phyloP scores from a whole-genome alignment of 2,888 invertebrate genomes.

The Hirtodrosophila confusa region DNA sequence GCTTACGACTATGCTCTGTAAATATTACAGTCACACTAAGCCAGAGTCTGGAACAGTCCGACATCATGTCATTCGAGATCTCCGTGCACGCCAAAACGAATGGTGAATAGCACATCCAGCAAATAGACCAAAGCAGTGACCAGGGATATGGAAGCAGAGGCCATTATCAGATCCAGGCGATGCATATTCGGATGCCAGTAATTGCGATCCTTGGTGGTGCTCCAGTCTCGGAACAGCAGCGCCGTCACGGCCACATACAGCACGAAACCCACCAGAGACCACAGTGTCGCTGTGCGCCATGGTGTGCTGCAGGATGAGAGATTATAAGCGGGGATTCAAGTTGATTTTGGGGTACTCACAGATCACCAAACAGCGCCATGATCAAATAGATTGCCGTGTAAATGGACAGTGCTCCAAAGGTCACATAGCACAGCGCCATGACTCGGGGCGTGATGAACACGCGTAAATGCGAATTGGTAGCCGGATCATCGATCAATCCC shows the following conservation, averaged over 20 bases:
- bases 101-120: slow-evolving; percentile 81
- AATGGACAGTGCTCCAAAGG: slow-evolving; percentile 83
- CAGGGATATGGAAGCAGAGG: slow-evolving; percentile 80
- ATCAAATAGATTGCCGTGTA: slow-evolving; percentile 83
- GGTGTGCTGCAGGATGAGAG: slow-evolving; percentile 67
- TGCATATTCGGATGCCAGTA: slow-evolving; percentile 84
- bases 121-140: slow-evolving; percentile 80
- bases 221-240: slow-evolving; percentile 83
- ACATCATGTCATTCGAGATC: slow-evolving; percentile 78
- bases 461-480: slow-evolving; percentile 81
- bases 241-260: slow-evolving; percentile 80
- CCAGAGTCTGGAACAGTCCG: slow-evolving; percentile 21
- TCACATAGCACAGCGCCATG: slow-evolving; percentile 83
- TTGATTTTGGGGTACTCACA: slow-evolving; percentile 65
- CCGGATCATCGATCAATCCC: slow-evolving; percentile 84
- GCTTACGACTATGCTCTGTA: slow-evolving; percentile 64
- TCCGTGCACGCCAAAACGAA: slow-evolving; percentile 82
- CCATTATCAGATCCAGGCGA: slow-evolving; percentile 83
- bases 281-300: slow-evolving; percentile 82
- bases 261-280: slow-evolving; percentile 81
- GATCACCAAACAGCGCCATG: slow-evolving; percentile 82
- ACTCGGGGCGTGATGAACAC: slow-evolving; percentile 82
- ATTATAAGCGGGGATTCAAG: fast-evolving
- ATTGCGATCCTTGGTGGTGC: slow-evolving; percentile 82
- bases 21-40: slow-evolving; percentile 66